phyloP scores from a whole-genome alignment of 1,140 invertebrate species.

The Drosophila tropicalis region DNA sequence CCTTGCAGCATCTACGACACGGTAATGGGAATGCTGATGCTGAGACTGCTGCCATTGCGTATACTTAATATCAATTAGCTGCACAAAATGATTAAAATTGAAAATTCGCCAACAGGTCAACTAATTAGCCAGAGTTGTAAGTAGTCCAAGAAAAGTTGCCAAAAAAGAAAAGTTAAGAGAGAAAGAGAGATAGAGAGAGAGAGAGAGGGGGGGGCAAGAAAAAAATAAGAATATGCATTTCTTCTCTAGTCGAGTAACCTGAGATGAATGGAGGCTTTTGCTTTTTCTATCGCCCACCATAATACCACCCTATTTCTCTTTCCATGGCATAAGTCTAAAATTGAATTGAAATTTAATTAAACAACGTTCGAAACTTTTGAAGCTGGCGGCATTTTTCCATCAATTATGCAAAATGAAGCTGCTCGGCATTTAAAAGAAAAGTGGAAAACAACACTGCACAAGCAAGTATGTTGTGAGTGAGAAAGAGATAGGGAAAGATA shows the following conservation, averaged over 20 bases:
- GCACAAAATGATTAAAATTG: slow-evolving; percentile 47
- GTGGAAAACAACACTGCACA: neutral
- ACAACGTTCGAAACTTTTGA: slow-evolving; percentile 47
- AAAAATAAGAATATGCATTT: slow-evolving; percentile 12
- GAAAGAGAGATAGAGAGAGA: too few relatives aligned
- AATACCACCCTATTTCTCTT: neutral
- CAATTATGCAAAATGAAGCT: slow-evolving; percentile 47
- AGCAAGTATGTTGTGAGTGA: neutral
- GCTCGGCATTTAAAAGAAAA: slow-evolving; percentile 20
- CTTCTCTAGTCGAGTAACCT: slow-evolving; percentile 14
- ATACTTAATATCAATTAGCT: slow-evolving; percentile 59
- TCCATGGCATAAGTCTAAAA: slow-evolving; percentile 47
- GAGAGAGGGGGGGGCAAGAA: neutral
- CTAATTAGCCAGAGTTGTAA: slow-evolving; percentile 39
- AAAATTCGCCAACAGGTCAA: slow-evolving; percentile 36
- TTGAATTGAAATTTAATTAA: slow-evolving; percentile 69
- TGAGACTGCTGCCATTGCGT: slow-evolving; percentile 31
- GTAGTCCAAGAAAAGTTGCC: slow-evolving; percentile 45
- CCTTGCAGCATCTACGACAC: slow-evolving; percentile 21
- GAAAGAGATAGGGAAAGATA: neutral
- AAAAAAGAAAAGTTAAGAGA: slow-evolving; percentile 17
- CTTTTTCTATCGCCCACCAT: neutral
- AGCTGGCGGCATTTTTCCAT: slow-evolving; percentile 40
- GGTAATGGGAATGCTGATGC: neutral
- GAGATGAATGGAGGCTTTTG: slow-evolving; percentile 19